Evolutionary conservation across 2,888 invertebrate species (phyloP).

Genomic region (Criorhina ranunculi): DNA sequence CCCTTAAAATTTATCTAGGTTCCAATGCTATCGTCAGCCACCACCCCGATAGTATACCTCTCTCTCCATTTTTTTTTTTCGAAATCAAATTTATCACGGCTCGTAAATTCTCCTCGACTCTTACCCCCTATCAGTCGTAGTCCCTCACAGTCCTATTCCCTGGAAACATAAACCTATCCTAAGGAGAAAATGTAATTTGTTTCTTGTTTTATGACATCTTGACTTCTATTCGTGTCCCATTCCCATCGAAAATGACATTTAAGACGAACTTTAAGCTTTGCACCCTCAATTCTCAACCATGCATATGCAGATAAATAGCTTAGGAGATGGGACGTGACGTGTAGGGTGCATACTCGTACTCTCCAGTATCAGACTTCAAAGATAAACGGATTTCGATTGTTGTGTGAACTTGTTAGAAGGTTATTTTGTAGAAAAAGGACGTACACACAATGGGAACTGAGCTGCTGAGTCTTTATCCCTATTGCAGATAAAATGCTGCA

Average conservation of each 20-base stretch:
- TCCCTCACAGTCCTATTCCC: neutral
- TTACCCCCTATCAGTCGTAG: neutral
- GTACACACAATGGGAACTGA: no score
- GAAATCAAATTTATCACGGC: slow-evolving; percentile 73
- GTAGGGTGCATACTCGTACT: neutral
- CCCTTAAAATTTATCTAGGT: slow-evolving; percentile 62
- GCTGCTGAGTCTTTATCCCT: slow-evolving; percentile 16
- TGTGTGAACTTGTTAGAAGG: slow-evolving; percentile 49
- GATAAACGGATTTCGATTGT: slow-evolving; percentile 71
- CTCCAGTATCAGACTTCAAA: slow-evolving; percentile 16
- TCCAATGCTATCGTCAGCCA: slow-evolving; percentile 18
- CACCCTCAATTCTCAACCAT: slow-evolving; percentile 56
- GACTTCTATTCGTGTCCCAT: slow-evolving; percentile 36
- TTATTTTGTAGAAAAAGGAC: slow-evolving; percentile 25
- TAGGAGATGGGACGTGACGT: slow-evolving; percentile 58
- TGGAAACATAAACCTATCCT: slow-evolving; percentile 31
- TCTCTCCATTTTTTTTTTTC: slow-evolving; percentile 32
- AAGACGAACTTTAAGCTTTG: slow-evolving; percentile 64
- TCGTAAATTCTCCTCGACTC: slow-evolving; percentile 44
- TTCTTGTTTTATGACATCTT: slow-evolving; percentile 73
- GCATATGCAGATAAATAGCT: slow-evolving; percentile 67
- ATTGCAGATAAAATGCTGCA: slow-evolving; percentile 68
- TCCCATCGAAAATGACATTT: slow-evolving; percentile 38
- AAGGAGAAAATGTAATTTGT: slow-evolving; percentile 67
- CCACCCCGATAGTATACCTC: neutral